phyloP scores from a whole-genome alignment of 2,888 invertebrate species.

The Cerastis leucographa region DNA sequence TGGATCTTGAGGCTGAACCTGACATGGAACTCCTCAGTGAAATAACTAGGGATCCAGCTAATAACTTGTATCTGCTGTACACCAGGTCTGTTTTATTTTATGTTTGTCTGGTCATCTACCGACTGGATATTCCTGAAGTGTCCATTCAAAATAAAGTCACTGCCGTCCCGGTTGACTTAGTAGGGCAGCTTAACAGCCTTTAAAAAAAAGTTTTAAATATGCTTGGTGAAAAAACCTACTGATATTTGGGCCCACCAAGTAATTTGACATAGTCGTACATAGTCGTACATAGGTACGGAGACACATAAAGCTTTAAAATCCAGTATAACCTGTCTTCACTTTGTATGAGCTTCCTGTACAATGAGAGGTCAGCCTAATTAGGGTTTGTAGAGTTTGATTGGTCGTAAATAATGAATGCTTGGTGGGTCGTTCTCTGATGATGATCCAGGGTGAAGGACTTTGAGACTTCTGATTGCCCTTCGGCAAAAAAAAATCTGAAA shows the following conservation, averaged over 20 bases:
- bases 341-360: too few species aligned
- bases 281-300: not conserved
- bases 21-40: conserved; percentile 70
- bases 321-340: too few species aligned
- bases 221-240: too few species aligned
- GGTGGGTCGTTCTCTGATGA: not conserved
- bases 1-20: conserved; percentile 74
- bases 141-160: not conserved
- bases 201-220: not conserved
- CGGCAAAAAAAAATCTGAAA: not conserved
- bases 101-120: not conserved
- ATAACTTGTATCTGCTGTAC: conserved; percentile 72
- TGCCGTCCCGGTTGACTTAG: not conserved
- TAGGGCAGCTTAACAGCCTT: not conserved
- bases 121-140: not conserved
- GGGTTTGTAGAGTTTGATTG: too few species aligned
- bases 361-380: too few species aligned
- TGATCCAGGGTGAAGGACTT: not conserved
- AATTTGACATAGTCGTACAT: too few species aligned
- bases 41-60: conserved; percentile 71
- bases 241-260: too few species aligned
- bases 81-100: conserved; percentile 68
- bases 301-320: too few species aligned
- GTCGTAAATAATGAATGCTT: not conserved
- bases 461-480: not conserved